phyloP scores from a whole-genome alignment of 2,113 vertebrate species.

The Zosterops japonicus region DNA sequence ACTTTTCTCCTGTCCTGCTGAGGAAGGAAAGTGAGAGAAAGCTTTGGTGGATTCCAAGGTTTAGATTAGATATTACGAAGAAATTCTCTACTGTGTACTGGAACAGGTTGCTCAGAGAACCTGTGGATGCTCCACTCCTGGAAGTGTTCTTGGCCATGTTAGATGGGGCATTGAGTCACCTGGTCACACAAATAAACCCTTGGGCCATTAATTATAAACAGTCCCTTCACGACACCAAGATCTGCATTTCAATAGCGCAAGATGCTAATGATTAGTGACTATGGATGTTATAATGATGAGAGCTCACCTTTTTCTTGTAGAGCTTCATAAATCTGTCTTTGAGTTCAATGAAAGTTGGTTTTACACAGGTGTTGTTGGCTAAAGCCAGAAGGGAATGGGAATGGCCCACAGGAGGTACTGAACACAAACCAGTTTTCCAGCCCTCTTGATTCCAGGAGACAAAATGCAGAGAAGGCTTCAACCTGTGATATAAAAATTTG shows the following conservation, averaged over 20 bases:
- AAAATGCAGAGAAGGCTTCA: constrained; percentile 88
- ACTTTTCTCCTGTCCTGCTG: neutral
- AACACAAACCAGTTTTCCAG: constrained; percentile 95
- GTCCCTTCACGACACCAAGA: neutral
- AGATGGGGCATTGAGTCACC: neutral
- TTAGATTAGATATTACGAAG: neutral
- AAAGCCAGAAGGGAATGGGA: constrained; percentile 88
- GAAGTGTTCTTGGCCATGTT: neutral
- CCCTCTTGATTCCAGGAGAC: constrained; percentile 97
- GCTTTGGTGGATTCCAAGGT: neutral
- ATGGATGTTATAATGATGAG: neutral
- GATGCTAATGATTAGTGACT: neutral
- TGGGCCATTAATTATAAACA: neutral
- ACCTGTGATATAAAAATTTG: constrained; percentile 69
- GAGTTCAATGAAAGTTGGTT: constrained; percentile 86
- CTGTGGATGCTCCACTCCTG: neutral
- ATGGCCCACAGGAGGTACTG: constrained; percentile 91
- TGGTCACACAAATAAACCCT: neutral
- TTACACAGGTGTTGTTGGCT: constrained; percentile 93
- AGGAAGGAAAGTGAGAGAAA: neutral
- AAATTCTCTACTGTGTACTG: neutral
- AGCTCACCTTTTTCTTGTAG: constrained; percentile 90
- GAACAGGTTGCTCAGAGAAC: neutral
- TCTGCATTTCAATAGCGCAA: neutral
- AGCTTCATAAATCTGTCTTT: constrained; percentile 85